Evolutionary conservation across 2,113 vertebrate species (phyloP).

Genomic region (Mellivora capensis): DNA sequence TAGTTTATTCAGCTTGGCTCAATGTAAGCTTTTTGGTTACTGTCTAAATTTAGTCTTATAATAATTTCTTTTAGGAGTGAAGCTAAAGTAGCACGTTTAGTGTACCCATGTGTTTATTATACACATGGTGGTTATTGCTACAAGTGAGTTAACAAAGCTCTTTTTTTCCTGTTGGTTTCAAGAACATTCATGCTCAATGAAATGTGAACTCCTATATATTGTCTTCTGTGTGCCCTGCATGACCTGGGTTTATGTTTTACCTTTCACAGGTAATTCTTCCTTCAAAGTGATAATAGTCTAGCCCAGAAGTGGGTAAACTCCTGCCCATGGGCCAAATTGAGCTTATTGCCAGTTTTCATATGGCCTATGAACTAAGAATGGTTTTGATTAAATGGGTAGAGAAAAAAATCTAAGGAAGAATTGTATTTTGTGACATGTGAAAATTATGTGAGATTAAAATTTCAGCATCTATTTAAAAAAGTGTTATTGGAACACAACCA

Average conservation of each 20-base stretch:
- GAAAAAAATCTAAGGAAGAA: background rate
- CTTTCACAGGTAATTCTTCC: background rate
- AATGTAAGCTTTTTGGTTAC: background rate
- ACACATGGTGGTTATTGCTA: background rate
- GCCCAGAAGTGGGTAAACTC: background rate
- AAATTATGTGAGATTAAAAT: background rate
- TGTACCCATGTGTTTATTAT: background rate
- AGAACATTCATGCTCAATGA: background rate
- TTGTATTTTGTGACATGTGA: background rate
- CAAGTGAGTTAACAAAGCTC: background rate
- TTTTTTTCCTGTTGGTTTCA: background rate
- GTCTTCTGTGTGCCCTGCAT: background rate
- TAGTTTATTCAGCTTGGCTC: background rate
- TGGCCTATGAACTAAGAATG: background rate
- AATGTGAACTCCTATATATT: background rate
- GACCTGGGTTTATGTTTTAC: background rate
- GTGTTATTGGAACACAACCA: background rate
- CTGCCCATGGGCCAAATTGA: background rate
- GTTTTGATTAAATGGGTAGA: background rate
- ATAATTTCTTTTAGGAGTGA: background rate
- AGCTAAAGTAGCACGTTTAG: background rate
- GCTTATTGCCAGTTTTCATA: background rate
- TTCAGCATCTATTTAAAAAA: background rate
- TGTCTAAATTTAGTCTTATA: background rate
- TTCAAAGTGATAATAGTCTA: background rate